Evolutionary conservation across 2,113 vertebrate species (phyloP), one percentile per base, ranked within the genome.

Genomic region (Colistium nudipinnis): DNA sequence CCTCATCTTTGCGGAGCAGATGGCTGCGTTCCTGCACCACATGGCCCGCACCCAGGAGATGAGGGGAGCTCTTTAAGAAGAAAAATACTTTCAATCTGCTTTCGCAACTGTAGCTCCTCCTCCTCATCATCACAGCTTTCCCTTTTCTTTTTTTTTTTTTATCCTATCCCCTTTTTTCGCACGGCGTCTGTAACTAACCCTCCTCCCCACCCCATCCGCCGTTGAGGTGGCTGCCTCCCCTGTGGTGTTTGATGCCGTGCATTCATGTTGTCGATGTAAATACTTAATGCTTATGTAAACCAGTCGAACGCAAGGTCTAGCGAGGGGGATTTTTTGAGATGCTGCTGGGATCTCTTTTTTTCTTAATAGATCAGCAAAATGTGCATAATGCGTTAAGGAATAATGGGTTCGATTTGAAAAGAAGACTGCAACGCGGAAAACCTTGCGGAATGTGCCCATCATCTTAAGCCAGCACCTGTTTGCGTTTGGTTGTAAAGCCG

Each of bases 61-160:
- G 80, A 78, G 70, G 63, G 61, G 71, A 82, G 76, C 81, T 89
- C 84, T 89, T 90, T 85, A 85, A 84, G 83, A 81, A 82, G 84
- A 85, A 88, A 88, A 91, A 87, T 62, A 84, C 87, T 88, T 89
- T 86, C 86, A 91, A 83, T 91, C 86, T 89, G 87, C 74, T 80
- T 78, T 45, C 43, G 84, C 68, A 86, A 89, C 59, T 82, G 80
- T 83, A 78, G 71, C 64, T 61, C 80, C 83, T 60, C 80, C 77
- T 65, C 77, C 8, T 74, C 62, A 38, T 74, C 66, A 53, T 72
- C 67, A 47, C 71, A 67, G 38, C 45, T 41, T n/a, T n/a, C n/a
- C n/a, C n/a, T n/a, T n/a, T n/a, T n/a, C n/a, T n/a, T n/a, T n/a
- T n/a, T n/a, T n/a, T n/a, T n/a, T n/a, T n/a, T n/a, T n/a, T n/a